Evolutionary conservation across 2,797 vertebrate species (phyloP), one percentile per base, ranked within the genome.

Genomic region (Danio tinwini): DNA sequence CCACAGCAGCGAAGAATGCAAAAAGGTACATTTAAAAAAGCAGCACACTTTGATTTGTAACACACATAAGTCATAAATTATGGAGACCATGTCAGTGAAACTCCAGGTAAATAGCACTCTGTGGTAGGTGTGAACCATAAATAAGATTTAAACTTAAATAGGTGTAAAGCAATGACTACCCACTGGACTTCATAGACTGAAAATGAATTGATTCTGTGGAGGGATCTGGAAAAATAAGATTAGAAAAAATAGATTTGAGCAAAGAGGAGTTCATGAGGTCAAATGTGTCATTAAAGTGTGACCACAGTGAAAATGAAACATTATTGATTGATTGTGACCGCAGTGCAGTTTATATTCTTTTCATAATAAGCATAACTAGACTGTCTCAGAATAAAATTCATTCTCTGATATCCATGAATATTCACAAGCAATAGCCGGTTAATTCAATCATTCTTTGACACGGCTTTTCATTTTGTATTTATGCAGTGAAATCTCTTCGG

Each of bases 21-120:
- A 85, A 86, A 63, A 82, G 88, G 88, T 82, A 86, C 85, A 90
- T 49, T 89, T 84, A 86, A 87, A 89, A 85, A 65, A 83, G 82
- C 78, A 78, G 81, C 81, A 71, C 58, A 58, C 81, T 81, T 82
- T 87, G 84, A 88, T 87, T 83, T 81, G 85, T 81, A 84, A 80
- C 83, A 82, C 87, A 71, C 29, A 80, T 82, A 69, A 80, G 81
- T 82, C 87, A 87, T 90, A 81, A 86, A 90, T 88, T 87, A 88
- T 86, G 84, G 69, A 52, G 67, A 85, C 56, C 44, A 40, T 52
- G 67, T 21, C 65, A 72, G 40, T 19, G 12, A 64, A 62, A 64
- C 40, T 45, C 58, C 39, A 65, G 61, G 53, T 56, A 62, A 80
- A 77, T 63, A 74, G 58, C 59, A 49, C 40, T 44, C 1, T 58